Evolutionary conservation across 2,797 vertebrate species (phyloP).

Genomic region (Hapalemur alaotrensis): DNA sequence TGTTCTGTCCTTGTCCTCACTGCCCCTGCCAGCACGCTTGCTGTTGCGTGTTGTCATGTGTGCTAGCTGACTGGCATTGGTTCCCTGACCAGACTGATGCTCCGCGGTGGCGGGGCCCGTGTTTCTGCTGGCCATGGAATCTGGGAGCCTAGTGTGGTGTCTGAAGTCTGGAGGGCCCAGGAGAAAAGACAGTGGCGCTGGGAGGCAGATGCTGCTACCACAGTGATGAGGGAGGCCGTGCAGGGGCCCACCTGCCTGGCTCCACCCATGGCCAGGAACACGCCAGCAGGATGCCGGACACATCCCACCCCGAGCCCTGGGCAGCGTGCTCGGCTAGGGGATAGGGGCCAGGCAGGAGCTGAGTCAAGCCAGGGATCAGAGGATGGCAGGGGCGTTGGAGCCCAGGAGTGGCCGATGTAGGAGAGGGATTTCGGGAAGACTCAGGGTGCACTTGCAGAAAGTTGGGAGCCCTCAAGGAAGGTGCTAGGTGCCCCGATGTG

Average conservation of each 20-base stretch:
- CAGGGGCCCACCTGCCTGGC: not conserved
- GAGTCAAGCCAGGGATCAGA: not conserved
- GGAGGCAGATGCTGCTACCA: not conserved
- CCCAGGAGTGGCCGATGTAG: not conserved
- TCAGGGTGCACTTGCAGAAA: not conserved
- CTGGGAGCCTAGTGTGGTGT: not conserved
- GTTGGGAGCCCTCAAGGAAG: not conserved
- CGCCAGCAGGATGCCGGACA: not conserved
- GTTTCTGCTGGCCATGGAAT: not conserved
- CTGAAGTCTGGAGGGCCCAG: not conserved
- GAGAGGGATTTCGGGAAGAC: not conserved
- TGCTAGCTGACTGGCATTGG: not conserved
- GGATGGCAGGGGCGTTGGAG: not conserved
- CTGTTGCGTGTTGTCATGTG: not conserved
- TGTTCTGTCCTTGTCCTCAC: not conserved
- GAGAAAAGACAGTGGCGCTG: rapidly evolving
- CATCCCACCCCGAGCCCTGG: not conserved
- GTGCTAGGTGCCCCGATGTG: not conserved
- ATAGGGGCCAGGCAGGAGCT: not conserved
- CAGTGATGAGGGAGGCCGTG: not conserved
- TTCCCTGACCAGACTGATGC: not conserved
- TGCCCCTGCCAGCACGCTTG: too few species aligned
- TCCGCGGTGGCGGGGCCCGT: too few species aligned
- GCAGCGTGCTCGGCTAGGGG: too few species aligned
- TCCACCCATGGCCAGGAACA: not conserved